phyloP scores from a whole-genome alignment of 2,797 vertebrate genomes.

The Capromys pilorides region DNA sequence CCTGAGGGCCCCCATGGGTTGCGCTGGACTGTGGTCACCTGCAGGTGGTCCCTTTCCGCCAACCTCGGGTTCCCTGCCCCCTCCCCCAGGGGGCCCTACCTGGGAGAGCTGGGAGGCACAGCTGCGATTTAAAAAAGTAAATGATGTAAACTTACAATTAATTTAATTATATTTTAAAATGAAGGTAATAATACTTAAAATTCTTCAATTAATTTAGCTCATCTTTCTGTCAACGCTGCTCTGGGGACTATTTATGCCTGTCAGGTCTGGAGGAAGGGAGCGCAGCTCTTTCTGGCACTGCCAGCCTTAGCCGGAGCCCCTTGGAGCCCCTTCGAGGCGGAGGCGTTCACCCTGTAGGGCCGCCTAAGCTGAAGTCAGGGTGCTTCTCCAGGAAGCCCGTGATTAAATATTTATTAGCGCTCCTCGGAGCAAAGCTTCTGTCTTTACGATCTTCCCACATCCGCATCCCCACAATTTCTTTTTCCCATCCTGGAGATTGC shows the following conservation, averaged over 20 bases:
- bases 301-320: not conserved
- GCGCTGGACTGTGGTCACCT: not conserved
- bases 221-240: not conserved
- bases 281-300: not conserved
- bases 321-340: not conserved
- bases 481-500: not conserved
- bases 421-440: not conserved
- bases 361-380: not conserved
- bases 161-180: slow-evolving; percentile 19
- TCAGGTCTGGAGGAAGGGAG: not conserved
- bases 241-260: not conserved
- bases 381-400: not conserved
- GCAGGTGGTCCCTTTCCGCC: not conserved
- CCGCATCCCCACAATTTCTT: not conserved
- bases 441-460: not conserved
- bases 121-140: not conserved
- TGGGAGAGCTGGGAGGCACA: not conserved
- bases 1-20: not conserved
- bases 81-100: not conserved
- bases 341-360: not conserved
- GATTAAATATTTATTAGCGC: not conserved
- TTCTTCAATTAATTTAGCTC: not conserved
- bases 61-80: not conserved
- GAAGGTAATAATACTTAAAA: slow-evolving; percentile 31
- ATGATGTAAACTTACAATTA: not conserved